Conservation (phyloP, 1,140 invertebrate genomes). For the Paralvinella palmiformis region DNA sequence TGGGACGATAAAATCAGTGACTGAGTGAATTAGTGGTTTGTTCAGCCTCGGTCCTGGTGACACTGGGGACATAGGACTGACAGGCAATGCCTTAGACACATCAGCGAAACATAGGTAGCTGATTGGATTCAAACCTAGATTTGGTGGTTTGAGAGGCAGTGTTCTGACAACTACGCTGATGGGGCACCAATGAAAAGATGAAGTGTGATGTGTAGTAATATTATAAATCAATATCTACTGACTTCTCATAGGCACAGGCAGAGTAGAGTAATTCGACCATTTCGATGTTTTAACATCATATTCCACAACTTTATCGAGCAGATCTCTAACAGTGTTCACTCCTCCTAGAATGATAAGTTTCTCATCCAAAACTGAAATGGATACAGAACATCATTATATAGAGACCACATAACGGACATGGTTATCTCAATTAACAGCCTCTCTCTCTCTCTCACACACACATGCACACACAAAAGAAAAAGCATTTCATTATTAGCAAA, state of each 20-base stretch:
- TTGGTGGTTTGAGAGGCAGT: background rate
- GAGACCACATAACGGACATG: background rate
- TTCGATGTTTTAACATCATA: background rate
- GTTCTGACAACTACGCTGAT: background rate
- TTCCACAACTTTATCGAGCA: background rate
- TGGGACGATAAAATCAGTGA: too few species aligned
- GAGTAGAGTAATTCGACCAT: background rate
- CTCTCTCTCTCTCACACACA: too few species aligned
- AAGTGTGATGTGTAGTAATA: background rate
- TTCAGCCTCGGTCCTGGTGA: too few species aligned
- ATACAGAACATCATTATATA: background rate
- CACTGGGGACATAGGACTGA: background rate
- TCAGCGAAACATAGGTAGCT: background rate
- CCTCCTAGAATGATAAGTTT: constrained; percentile 15
- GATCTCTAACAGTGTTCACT: constrained; percentile 6
- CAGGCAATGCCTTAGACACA: background rate
- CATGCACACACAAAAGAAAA: too few species aligned
- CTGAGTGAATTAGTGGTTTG: too few species aligned
- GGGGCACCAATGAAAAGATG: background rate
- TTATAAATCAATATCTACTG: background rate
- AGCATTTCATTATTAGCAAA: too few species aligned
- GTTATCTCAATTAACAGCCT: too few species aligned
- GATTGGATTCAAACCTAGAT: background rate
- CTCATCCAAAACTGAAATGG: constrained; percentile 16
- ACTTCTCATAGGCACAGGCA: background rate